A percentile compares a stretch with the other conserved stretches of the same genome.
Evolutionary conservation across 2,797 vertebrate species (phyloP).

Genomic region (Pelochelys cantorii): DNA sequence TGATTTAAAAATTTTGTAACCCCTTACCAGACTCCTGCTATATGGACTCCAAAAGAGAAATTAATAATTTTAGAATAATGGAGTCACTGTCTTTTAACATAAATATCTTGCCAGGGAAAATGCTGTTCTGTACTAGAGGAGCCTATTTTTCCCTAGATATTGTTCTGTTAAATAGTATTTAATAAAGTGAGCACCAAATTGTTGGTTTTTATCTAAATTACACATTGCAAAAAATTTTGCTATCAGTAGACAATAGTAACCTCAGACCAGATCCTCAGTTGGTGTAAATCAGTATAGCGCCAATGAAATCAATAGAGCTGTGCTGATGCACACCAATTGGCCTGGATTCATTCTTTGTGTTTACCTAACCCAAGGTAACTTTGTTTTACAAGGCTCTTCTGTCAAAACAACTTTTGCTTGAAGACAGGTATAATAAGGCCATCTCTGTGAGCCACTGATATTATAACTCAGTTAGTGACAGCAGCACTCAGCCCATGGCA

Average conservation of each 20-base stretch:
- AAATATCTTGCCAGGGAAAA: neutral
- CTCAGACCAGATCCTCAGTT: neutral
- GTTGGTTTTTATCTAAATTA: neutral
- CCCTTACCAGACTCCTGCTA: neutral
- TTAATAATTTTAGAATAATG: neutral
- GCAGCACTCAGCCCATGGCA: neutral
- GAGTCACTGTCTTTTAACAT: too few relatives aligned
- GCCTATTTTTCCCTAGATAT: neutral
- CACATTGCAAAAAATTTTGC: neutral
- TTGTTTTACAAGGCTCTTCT: neutral
- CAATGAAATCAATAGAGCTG: neutral
- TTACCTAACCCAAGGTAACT: conserved; percentile 28
- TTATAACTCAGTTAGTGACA: neutral
- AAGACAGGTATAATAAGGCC: neutral
- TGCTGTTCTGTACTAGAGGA: neutral
- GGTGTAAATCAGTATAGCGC: neutral
- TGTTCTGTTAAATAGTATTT: neutral
- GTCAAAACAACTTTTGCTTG: neutral
- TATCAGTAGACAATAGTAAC: conserved; percentile 21
- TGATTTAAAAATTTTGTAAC: neutral
- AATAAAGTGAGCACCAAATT: neutral
- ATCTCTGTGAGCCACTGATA: neutral
- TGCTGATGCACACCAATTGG: neutral
- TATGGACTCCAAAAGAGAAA: neutral
- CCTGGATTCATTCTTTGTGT: neutral